Conservation (phyloP, 2,888 invertebrate genomes). For the Platypus cylindrus region DNA sequence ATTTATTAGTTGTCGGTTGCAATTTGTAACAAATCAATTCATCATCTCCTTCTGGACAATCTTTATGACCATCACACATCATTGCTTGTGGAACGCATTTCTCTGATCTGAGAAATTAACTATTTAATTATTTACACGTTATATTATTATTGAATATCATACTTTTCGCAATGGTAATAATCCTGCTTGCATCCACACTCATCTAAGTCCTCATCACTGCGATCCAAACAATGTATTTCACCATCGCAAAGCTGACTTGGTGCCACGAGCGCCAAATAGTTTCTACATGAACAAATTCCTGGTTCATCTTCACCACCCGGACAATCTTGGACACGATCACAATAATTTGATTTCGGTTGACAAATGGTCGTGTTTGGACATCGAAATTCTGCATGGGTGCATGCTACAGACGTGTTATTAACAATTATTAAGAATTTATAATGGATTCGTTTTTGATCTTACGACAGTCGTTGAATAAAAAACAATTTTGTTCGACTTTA, state of each 20-base stretch:
- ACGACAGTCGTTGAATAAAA: slow-evolving; percentile 25
- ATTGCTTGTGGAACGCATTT: slow-evolving; percentile 59
- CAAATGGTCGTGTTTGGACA: slow-evolving; percentile 57
- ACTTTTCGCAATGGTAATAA: slow-evolving; percentile 42
- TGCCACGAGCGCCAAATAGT: slow-evolving; percentile 53
- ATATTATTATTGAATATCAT: no score
- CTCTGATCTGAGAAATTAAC: slow-evolving; percentile 14
- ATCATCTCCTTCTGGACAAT: slow-evolving; percentile 65
- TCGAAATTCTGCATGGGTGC: slow-evolving; percentile 48
- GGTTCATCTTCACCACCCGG: slow-evolving; percentile 63
- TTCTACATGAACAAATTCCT: slow-evolving; percentile 46
- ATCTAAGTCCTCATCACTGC: slow-evolving; percentile 58
- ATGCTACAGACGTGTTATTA: slow-evolving; percentile 37
- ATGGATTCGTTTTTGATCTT: slow-evolving; percentile 16
- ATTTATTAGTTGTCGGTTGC: slow-evolving; percentile 22
- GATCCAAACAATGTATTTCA: slow-evolving; percentile 60
- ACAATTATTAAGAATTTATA: background rate
- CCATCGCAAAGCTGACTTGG: slow-evolving; percentile 66
- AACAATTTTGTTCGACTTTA: slow-evolving; percentile 20
- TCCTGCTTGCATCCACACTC: slow-evolving; percentile 47
- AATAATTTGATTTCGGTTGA: slow-evolving; percentile 54
- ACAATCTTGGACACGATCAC: slow-evolving; percentile 55
- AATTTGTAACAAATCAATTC: slow-evolving; percentile 51
- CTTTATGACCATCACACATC: slow-evolving; percentile 61
- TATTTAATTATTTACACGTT: slow-evolving; percentile 1